These are phyloP conservation scores for Scaptomyza flava DNA, from an alignment of 2,888 invertebrate genomes.

Conservation along the genomic window DNA sequence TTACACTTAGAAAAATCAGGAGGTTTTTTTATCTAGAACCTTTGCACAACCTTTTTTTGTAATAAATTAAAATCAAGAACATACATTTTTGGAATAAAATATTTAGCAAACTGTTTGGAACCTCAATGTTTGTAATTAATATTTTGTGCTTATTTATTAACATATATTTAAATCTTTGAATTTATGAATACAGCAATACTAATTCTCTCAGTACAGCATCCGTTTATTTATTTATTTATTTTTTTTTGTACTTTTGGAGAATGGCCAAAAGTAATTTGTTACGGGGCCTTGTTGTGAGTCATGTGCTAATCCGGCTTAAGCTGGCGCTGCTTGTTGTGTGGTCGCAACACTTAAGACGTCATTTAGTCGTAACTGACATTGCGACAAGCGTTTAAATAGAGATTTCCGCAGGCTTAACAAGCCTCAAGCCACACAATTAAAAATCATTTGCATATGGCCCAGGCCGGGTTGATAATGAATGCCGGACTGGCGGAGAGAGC, in stretches of 20 bases:
- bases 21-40: too few relatives aligned
- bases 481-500: background rate
- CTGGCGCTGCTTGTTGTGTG: constrained; percentile 35
- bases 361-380: constrained; percentile 53
- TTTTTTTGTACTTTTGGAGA: background rate
- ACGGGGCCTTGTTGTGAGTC: constrained; percentile 14
- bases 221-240: too few relatives aligned
- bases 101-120: too few relatives aligned
- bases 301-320: constrained; percentile 1
- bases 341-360: constrained; percentile 51
- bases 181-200: too few relatives aligned
- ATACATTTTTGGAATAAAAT: too few relatives aligned
- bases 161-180: too few relatives aligned
- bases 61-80: too few relatives aligned
- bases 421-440: constrained; percentile 62
- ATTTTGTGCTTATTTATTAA: too few relatives aligned
- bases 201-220: too few relatives aligned
- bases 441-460: constrained; percentile 69
- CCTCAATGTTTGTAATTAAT: too few relatives aligned
- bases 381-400: constrained; percentile 61
- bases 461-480: constrained; percentile 52
- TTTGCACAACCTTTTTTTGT: too few relatives aligned
- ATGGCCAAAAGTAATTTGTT: background rate
- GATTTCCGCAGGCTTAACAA: constrained; percentile 63
- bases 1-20: constrained; percentile 5